phyloP scores from a whole-genome alignment of 2,888 invertebrate species.

The Drosophila quinaria region DNA sequence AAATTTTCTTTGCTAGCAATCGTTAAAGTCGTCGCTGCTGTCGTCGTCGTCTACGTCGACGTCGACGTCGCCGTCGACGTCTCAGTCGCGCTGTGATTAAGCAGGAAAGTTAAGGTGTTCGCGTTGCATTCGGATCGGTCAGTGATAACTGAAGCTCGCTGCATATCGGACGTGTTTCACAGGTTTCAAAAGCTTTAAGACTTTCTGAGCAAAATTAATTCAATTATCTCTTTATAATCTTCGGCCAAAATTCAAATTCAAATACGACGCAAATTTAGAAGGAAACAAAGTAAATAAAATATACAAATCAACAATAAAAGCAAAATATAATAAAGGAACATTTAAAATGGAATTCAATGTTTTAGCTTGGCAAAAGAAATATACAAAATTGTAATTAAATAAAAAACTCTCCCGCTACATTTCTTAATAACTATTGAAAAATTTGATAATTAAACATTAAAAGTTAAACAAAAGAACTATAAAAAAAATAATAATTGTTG shows the following conservation, averaged over 20 bases:
- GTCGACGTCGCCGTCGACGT: conserved; percentile 13
- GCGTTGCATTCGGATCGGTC: conserved; percentile 28
- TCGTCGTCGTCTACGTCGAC: conserved; percentile 5
- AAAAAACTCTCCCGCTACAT: not conserved
- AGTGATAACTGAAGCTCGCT: conserved; percentile 68
- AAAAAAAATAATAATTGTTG: not conserved
- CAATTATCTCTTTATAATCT: conserved; percentile 1
- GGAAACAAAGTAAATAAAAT: conserved; percentile 12
- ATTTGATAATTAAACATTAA: too few relatives aligned
- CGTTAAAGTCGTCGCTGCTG: conserved; percentile 7
- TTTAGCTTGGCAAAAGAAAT: not conserved
- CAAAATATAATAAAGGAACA: not conserved
- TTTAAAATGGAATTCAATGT: not conserved
- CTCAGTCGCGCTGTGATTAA: conserved; percentile 32
- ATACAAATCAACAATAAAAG: not conserved
- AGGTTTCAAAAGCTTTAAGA: not conserved
- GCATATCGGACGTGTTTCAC: conserved; percentile 43
- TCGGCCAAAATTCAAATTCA: not conserved
- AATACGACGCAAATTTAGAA: not conserved
- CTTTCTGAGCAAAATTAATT: not conserved
- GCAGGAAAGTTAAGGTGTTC: conserved; percentile 62
- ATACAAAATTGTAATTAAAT: not conserved
- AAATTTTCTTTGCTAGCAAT: conserved; percentile 10
- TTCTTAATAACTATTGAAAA: not conserved
- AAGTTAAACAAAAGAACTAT: not conserved